Evolutionary conservation across 1,140 invertebrate genomes (phyloP), one percentile per base, ranked within the genome.

Genomic region (Calephelis virginiensis): DNA sequence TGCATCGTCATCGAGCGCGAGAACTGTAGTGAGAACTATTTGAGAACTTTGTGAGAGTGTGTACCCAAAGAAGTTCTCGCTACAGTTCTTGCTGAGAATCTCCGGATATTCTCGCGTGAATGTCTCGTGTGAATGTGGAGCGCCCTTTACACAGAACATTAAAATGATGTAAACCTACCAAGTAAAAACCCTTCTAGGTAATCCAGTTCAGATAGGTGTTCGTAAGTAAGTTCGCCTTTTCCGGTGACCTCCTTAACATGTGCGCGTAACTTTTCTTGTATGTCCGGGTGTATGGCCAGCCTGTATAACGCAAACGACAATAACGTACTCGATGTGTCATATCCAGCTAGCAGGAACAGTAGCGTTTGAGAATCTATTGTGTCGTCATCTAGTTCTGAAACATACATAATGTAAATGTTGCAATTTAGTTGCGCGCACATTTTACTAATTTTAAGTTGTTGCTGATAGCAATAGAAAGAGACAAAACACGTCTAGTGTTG

Each of bases 271-370:
- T 91, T 92, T 0, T 93, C 83, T 75, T 96, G 95, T 13, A 94
- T 68, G 0, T 94, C 93, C 2, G 92, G 93, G 72, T 93, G 83
- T 17, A 90, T 83, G 0, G 94, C 94, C 53, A 96, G 77, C 17
- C 92, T 85, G 71, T 93, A 93, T 0, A 92, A 78, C 3, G 92
- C 89, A 68, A 94, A 94, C 1, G 92, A 90, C 45, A 91, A 73
- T 5, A 94, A 79, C 1, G 92, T 89, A 62, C 92, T 93, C 0
- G 92, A 89, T 0, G 92, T 92, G 60, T 90, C 89, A 56, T 92
- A 90, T 0, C 93, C 93, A n/a, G 92, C 92, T 61, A 93, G 72
- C 0, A 93, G 80, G 73, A 92, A 92, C 8, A 91, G 71, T 8
- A 91, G 67, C 0, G 83, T 80, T 66, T 91, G 90, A 0, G 86